Evolutionary conservation across 2,113 vertebrate species (phyloP), one percentile per base, ranked within the genome.

Genomic region (Capreolus pygargus): DNA sequence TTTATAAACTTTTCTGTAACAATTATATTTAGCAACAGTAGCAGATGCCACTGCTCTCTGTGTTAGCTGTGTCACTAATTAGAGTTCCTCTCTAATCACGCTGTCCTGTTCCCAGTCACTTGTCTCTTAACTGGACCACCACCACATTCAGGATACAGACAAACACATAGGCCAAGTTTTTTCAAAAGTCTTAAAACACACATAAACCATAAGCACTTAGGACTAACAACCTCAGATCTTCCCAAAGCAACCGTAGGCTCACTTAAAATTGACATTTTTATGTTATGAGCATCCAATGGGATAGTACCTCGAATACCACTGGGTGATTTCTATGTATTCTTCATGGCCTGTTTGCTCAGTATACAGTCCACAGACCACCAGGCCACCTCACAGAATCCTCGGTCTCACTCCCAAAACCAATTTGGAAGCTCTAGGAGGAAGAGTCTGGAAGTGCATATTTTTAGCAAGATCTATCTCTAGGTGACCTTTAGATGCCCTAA

Each of bases 11-110:
- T 97, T 98, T 86, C 87, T 96, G 82, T 89, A 83, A 96, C 98
- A 99, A 98, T 98, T 98, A 97, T 98, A 98, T 98, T 98, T 98
- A 98, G 98, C 45, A 98, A 98, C 97, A 97, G 95, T 83, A 39
- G 89, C 98, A 98, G 98, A 98, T 99, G 98, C 96, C 98, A 94
- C 25, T 1, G 1, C 33, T 97, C 98, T 97, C 91, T 28, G 97
- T 97, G 97, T 27, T 98, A 30, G 92, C 97, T 98, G 50, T 98
- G 97, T 95, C 96, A 84, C 15, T 6, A 97, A 98, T 98, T 96
- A 97, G 60, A 95, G 97, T 79, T 93, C 93, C 87, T 94, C 87
- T 97, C 89, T 93, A 97, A 98, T 96, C 87, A 55, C 15, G 61
- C 83, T 10, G 30, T 54, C 86, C 85, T 10, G 30, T 55, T 84